Evolutionary conservation across 2,113 vertebrate species (phyloP).

Genomic region (Kryptolebias marmoratus): DNA sequence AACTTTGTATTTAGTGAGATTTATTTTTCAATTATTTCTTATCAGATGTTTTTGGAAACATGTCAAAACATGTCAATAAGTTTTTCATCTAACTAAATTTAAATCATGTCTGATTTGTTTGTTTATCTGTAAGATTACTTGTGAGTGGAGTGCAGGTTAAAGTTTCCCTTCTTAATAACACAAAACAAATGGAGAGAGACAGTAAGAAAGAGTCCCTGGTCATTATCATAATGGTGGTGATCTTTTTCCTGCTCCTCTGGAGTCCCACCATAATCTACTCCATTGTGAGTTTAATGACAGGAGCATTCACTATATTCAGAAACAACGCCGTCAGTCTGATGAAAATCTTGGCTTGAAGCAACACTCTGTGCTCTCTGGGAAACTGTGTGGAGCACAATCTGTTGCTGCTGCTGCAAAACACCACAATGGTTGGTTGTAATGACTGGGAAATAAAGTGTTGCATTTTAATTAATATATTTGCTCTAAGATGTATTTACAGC

Average conservation of each 20-base stretch:
- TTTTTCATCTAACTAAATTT: no score
- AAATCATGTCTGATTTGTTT: no score
- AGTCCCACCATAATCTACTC: constrained; percentile 52
- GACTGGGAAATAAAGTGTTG: background rate
- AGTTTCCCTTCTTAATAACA: no score
- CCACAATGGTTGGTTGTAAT: background rate
- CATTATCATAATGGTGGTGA: constrained; percentile 61
- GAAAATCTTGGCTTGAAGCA: background rate
- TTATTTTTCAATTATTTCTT: no score
- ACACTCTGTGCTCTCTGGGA: constrained; percentile 17
- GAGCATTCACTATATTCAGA: constrained; percentile 6
- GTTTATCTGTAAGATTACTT: no score
- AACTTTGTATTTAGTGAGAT: no score
- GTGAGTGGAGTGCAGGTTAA: no score
- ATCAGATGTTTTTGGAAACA: no score
- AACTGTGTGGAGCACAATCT: constrained; percentile 7
- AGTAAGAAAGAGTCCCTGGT: constrained; percentile 33
- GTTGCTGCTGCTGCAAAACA: constrained; percentile 2
- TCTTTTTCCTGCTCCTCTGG: constrained; percentile 48
- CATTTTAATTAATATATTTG: no score
- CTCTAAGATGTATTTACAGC: no score
- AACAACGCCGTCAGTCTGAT: constrained; percentile 57
- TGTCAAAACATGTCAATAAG: no score
- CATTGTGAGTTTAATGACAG: constrained; percentile 32
- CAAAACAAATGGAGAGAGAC: no score